Evolutionary conservation across 2,797 vertebrate genomes (phyloP).

Genomic region (Telmatherina bonti): DNA sequence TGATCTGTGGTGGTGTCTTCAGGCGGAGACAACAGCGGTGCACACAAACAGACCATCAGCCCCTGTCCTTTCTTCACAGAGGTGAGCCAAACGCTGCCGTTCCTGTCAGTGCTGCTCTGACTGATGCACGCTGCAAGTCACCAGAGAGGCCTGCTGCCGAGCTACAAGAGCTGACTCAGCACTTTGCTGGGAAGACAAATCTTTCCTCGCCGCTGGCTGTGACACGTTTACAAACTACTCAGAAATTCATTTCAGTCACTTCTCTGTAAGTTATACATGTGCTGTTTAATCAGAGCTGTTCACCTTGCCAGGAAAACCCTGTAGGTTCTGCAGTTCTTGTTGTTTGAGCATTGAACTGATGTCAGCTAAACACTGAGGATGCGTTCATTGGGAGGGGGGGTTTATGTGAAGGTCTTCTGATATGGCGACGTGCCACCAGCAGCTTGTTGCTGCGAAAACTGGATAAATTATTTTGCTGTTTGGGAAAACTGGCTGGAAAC

Average conservation of each 20-base stretch:
- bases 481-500: not conserved
- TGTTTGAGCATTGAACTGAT: conserved; percentile 48
- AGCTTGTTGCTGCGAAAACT: not conserved
- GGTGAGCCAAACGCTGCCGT: conserved; percentile 51
- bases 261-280: conserved; percentile 24
- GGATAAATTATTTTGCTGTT: not conserved
- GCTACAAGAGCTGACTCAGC: conserved; percentile 67
- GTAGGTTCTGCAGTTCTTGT: conserved; percentile 26
- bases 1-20: conserved; percentile 32
- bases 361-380: conserved; percentile 39
- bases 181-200: conserved; percentile 51
- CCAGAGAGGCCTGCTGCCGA: conserved; percentile 37
- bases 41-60: conserved; percentile 37
- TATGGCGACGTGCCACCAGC: conserved; percentile 14
- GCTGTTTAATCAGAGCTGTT: conserved; percentile 34
- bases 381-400: conserved; percentile 15
- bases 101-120: conserved; percentile 61
- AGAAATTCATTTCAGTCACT: conserved; percentile 58
- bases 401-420: conserved; percentile 44
- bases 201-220: conserved; percentile 41
- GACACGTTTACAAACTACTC: conserved; percentile 66
- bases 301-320: conserved; percentile 26
- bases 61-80: conserved; percentile 34
- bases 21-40: conserved; percentile 24
- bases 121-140: conserved; percentile 56